These are phyloP conservation scores for Plotosus lineatus DNA, from an alignment of 2,113 vertebrate species.

Conservation along the genomic window DNA sequence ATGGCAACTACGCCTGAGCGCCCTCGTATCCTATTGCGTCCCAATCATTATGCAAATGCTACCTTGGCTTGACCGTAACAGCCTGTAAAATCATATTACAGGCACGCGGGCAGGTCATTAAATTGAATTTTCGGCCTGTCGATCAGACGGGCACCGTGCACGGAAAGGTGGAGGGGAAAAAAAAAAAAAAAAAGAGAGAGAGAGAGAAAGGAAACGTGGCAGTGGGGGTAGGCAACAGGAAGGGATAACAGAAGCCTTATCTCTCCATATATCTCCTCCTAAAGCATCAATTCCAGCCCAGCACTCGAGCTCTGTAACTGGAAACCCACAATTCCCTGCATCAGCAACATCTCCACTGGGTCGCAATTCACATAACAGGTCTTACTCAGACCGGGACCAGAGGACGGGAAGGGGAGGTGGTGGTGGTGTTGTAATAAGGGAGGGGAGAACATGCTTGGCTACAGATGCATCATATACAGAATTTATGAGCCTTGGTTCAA, in stretches of 20 bases:
- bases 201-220: slow-evolving; percentile 55
- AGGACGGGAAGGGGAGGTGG: slow-evolving; percentile 50
- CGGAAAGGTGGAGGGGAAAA: slow-evolving; percentile 65
- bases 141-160: slow-evolving; percentile 71
- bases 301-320: neutral
- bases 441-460: slow-evolving; percentile 57
- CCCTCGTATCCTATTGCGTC: slow-evolving; percentile 70
- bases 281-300: slow-evolving; percentile 53
- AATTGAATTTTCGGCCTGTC: slow-evolving; percentile 80
- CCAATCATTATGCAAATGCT: slow-evolving; percentile 85
- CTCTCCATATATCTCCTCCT: slow-evolving; percentile 18
- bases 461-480: slow-evolving; percentile 74
- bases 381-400: slow-evolving; percentile 48
- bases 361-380: slow-evolving; percentile 47
- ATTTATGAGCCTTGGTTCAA: slow-evolving; percentile 76
- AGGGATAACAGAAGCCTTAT: slow-evolving; percentile 13
- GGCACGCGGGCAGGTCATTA: slow-evolving; percentile 78
- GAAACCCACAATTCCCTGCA: slow-evolving; percentile 15
- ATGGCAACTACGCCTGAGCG: slow-evolving; percentile 78
- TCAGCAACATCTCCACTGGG: neutral
- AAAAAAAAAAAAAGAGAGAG: slow-evolving; percentile 64
- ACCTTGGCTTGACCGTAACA: slow-evolving; percentile 80
- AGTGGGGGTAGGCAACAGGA: slow-evolving; percentile 7
- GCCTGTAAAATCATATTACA: slow-evolving; percentile 82
- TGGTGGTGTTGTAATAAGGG: slow-evolving; percentile 57